Conservation (phyloP, 1,140 invertebrate genomes). For the Xylocopa sonorina region DNA sequence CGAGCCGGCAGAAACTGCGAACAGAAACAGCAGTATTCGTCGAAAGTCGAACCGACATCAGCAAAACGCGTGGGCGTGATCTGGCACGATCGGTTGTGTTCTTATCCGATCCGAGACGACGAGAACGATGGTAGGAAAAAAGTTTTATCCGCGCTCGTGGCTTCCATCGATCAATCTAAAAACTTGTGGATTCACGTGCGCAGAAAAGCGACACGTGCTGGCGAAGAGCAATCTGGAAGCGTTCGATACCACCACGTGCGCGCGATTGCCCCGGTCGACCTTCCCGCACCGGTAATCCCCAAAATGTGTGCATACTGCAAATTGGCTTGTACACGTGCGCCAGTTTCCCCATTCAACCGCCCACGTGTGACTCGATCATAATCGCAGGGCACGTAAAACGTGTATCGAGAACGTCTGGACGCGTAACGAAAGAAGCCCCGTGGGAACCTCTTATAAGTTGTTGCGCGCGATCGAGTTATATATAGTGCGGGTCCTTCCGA, state of each 20-base stretch:
- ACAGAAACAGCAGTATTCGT: not conserved
- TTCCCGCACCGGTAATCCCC: not conserved
- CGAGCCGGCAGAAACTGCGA: no score
- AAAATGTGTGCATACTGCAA: conserved; percentile 1
- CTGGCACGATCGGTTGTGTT: not conserved
- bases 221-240: no score
- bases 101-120: no score
- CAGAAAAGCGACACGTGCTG: conserved; percentile 16
- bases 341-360: not conserved
- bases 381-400: not conserved
- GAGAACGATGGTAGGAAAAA: no score
- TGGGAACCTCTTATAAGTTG: not conserved
- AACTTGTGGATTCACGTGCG: not conserved
- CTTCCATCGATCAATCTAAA: no score
- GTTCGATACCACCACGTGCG: conserved; percentile 23
- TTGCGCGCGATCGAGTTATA: no score
- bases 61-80: not conserved
- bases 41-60: not conserved
- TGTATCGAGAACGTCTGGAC: not conserved
- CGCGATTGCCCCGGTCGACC: not conserved
- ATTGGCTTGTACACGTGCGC: conserved; percentile 25
- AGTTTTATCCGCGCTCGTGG: no score
- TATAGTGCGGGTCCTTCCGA: no score
- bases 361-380: not conserved
- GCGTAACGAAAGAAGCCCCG: no score